Conservation (phyloP, 1,140 invertebrate species). For the Contarinia nasturtii region DNA sequence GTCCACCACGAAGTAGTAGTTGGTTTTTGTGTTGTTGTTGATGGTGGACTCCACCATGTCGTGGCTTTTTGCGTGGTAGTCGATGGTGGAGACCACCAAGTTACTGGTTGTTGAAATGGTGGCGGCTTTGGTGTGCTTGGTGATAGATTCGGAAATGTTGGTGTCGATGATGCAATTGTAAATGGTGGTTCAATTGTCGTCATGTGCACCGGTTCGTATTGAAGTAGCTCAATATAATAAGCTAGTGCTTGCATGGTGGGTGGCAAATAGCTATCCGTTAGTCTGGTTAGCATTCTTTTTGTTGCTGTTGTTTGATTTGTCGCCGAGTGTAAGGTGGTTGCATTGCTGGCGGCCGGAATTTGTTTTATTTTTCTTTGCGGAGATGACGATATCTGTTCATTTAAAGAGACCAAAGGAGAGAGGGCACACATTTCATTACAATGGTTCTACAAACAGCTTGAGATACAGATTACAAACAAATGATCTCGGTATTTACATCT, state of each 20-base stretch:
- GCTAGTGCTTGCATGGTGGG: slow-evolving; percentile 22
- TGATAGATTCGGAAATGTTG: background rate
- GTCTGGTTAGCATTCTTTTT: background rate
- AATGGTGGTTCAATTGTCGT: slow-evolving; percentile 3
- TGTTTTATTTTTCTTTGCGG: too few species aligned
- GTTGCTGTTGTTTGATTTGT: background rate
- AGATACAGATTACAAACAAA: too few species aligned
- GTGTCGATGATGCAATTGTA: background rate
- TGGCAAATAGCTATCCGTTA: slow-evolving; percentile 15
- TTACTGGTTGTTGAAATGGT: background rate
- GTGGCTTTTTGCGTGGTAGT: background rate
- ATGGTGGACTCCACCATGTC: background rate
- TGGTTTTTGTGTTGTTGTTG: background rate
- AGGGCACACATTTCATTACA: too few species aligned
- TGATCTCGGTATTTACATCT: too few species aligned
- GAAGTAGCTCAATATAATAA: slow-evolving; percentile 22
- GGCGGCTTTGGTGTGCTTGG: background rate
- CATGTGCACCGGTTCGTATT: slow-evolving; percentile 11
- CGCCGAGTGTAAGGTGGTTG: background rate
- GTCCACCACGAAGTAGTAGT: background rate
- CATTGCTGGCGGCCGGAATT: too few species aligned
- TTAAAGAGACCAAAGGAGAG: too few species aligned
- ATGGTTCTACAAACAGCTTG: too few species aligned
- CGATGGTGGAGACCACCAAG: background rate
- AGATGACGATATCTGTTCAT: too few species aligned